Conservation (phyloP, 2,797 vertebrate species). For the Hapalemur alaotrensis region DNA sequence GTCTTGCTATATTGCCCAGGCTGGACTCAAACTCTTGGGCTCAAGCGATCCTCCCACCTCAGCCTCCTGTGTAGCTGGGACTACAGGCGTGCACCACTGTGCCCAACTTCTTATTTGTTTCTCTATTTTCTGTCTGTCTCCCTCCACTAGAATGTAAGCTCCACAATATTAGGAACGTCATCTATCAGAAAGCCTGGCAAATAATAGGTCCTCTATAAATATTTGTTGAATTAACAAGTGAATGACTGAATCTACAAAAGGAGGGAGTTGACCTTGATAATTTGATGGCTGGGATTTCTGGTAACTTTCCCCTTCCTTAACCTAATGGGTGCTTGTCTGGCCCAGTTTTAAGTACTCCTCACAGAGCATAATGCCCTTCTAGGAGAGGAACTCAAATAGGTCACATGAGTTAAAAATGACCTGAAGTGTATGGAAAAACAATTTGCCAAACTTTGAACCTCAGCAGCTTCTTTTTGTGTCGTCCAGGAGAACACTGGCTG, state of each 20-base stretch:
- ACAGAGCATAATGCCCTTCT: background rate
- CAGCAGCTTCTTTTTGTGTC: conserved; percentile 18
- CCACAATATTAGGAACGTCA: background rate
- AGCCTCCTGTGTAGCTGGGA: background rate
- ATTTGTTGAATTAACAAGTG: background rate
- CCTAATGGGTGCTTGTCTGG: background rate
- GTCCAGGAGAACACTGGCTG: background rate
- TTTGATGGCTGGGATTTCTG: conserved; percentile 13
- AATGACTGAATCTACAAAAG: background rate
- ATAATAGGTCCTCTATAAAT: background rate
- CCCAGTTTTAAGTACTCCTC: conserved; percentile 49
- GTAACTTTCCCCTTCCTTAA: conserved; percentile 26
- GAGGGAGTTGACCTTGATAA: background rate
- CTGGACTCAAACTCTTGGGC: background rate
- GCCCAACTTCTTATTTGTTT: background rate
- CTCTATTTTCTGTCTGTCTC: background rate
- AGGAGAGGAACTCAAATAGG: background rate
- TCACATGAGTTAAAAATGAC: conserved; percentile 16
- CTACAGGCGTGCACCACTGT: background rate
- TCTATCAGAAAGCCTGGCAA: background rate
- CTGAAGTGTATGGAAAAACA: conserved; percentile 47
- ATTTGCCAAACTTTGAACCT: conserved; percentile 36
- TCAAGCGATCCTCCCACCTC: no score
- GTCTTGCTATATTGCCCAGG: background rate
- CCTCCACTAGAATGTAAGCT: background rate